phyloP scores from a whole-genome alignment of 2,113 vertebrate species.

The Albula goreensis region DNA sequence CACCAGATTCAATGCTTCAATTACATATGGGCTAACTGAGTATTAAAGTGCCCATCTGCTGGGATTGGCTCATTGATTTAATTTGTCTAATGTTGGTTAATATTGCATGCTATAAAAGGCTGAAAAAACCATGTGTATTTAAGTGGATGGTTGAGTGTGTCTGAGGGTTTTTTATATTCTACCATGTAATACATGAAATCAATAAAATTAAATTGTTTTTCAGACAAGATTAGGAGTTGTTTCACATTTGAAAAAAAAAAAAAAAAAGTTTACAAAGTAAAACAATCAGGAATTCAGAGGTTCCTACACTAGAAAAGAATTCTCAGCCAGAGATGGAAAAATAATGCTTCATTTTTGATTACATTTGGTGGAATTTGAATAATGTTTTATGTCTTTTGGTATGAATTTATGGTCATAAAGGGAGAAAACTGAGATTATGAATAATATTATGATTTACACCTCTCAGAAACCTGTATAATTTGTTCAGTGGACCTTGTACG shows the following conservation, averaged over 20 bases:
- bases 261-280: neutral
- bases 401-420: neutral
- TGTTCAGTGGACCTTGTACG: neutral
- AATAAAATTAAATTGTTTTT: slow-evolving; percentile 75
- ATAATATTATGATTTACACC: neutral
- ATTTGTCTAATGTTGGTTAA: slow-evolving; percentile 83
- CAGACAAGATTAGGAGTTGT: slow-evolving; percentile 77
- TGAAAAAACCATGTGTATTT: slow-evolving; percentile 40
- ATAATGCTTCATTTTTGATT: neutral
- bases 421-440: neutral
- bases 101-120: slow-evolving; percentile 65
- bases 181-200: slow-evolving; percentile 65
- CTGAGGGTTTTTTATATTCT: slow-evolving; percentile 53
- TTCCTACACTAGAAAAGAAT: neutral
- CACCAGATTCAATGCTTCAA: slow-evolving; percentile 82
- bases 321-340: neutral
- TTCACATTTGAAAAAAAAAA: slow-evolving; percentile 69
- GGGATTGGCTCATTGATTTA: slow-evolving; percentile 85
- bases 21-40: slow-evolving; percentile 87
- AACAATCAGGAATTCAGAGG: neutral
- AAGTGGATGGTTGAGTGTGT: slow-evolving; percentile 23
- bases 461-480: neutral
- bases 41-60: slow-evolving; percentile 86
- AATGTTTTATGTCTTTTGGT: neutral
- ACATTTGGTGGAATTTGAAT: too few relatives aligned